phyloP scores from a whole-genome alignment of 1,140 invertebrate genomes.

The Ceratitis capitata region DNA sequence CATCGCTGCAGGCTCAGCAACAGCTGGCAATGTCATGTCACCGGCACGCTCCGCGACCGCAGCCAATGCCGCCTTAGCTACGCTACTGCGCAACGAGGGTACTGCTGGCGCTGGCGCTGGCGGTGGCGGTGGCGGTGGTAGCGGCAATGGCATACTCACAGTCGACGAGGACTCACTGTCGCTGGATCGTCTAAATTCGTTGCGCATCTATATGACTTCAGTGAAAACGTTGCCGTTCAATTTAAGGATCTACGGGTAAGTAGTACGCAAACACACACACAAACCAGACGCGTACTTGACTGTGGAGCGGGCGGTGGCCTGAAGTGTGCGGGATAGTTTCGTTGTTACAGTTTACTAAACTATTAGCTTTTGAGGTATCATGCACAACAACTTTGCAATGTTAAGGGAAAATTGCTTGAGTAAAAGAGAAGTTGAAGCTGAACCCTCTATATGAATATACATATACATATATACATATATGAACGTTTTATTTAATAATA shows the following conservation, averaged over 20 bases:
- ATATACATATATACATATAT: not conserved
- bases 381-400: not conserved
- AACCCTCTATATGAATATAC: no score
- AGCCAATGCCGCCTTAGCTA: conserved; percentile 35
- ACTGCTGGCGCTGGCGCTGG: conserved; percentile 44
- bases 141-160: conserved; percentile 53
- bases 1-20: not conserved
- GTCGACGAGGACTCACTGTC: conserved; percentile 62
- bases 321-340: not conserved
- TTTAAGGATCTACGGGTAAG: conserved; percentile 65
- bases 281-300: not conserved
- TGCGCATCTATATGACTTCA: conserved; percentile 63
- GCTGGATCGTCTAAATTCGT: conserved; percentile 60
- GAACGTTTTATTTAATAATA: no score
- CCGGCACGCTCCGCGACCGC: conserved; percentile 12
- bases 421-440: no score
- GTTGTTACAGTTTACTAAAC: not conserved
- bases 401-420: not conserved
- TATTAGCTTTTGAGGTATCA: not conserved
- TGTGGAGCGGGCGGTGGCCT: not conserved
- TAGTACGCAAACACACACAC: not conserved
- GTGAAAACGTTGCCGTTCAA: conserved; percentile 64
- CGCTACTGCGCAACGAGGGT: conserved; percentile 42
- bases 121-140: conserved; percentile 40
- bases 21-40: conserved; percentile 38